Base-by-base conservation (phyloP, 2,888 invertebrate genomes). In the Drosophila infuscata region DNA sequence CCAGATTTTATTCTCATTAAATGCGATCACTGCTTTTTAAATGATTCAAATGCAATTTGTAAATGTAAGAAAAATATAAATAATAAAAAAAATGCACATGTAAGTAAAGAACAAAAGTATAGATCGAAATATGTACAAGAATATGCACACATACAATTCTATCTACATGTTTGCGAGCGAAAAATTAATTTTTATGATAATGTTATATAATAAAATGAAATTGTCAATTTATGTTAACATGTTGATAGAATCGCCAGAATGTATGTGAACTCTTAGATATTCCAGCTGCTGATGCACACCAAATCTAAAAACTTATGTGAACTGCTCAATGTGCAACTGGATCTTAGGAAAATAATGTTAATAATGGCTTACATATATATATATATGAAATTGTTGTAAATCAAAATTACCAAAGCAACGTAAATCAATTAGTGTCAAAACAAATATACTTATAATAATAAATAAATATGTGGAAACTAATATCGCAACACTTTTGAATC, bases 341-440 rank as follows among this genome's bases (percentile, higher is more conserved):
- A 70, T 65, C 56, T 78, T 69, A 66, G 63, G 63, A 79, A 53
- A 57, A 49, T 43, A 49, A 54, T 76, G 80, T 79, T 80, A 71
- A 70, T 64, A 62, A 75, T 75, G 59, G 74, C 63, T 74, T 79
- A 70, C 25, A 57, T 20, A 57, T 9, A 41, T 41, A 41, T 41
- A 57, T 15, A 29, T 17, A 54, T 20, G 46, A 49, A 35, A 70
- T 83, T 85, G 81, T 84, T 88, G 81, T 86, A 87, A 79, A 89
- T 87, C 84, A 79, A 81, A 86, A 89, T 82, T 80, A 80, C 71
- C 67, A 82, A 75, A 80, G 73, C 76, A 83, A 87, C 75, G 61
- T 71, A 77, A 84, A 82, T 76, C 87, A 86, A 85, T 86, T 88
- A 88, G 89, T 88, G 83, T 85, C 84, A 88, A 88, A 82, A 58